Evolutionary conservation across 2,113 vertebrate species (phyloP), one percentile per base, ranked within the genome.

Genomic region (Corythornis madagascariensis): DNA sequence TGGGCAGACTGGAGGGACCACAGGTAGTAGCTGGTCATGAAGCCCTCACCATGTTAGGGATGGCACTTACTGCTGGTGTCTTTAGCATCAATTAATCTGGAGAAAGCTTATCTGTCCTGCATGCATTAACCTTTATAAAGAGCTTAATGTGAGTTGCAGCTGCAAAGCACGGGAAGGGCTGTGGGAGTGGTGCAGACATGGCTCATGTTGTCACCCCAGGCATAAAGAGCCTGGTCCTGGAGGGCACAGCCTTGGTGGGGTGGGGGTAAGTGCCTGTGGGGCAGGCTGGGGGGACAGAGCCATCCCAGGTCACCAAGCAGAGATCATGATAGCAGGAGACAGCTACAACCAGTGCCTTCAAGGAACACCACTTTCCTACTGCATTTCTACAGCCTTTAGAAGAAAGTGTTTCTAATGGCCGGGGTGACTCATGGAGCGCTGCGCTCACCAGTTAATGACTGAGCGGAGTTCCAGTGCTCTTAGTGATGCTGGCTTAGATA

Each of bases 381-480:
- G 93, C 84, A 31, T 56, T 61, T 73, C 31, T 31, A 33, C 80
- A 66, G 78, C 43, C 65, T 50, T 28, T 6, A 47, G 84, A 47
- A 67, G 75, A 47, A 83, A 52, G 86, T 18, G 90, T 79, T 87
- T 69, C 8, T 82, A 92, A 95, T 48, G 64, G 90, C 94, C 38
- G 15, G 1, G 1, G 83, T 94, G 96, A 96, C 78, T 95, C 95
- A 96, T 60, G 7, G 64, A 45, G 78, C 6, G 16, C 83, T 92
- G 78, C 92, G 55, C 89, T 94, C 92, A 89, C 61, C 45, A 9
- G 31, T 48, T 92, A 72, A 89, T 89, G 92, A 91, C 38, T 33
- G 90, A 93, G 86, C 81, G 22, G 83, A 28, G 71, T n/a, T 83
- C 88, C 26, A 57, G 75, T 25, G 78, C 78, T 84, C 74, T 31